phyloP scores from a whole-genome alignment of 2,888 invertebrate species.

The Apodemia zela region DNA sequence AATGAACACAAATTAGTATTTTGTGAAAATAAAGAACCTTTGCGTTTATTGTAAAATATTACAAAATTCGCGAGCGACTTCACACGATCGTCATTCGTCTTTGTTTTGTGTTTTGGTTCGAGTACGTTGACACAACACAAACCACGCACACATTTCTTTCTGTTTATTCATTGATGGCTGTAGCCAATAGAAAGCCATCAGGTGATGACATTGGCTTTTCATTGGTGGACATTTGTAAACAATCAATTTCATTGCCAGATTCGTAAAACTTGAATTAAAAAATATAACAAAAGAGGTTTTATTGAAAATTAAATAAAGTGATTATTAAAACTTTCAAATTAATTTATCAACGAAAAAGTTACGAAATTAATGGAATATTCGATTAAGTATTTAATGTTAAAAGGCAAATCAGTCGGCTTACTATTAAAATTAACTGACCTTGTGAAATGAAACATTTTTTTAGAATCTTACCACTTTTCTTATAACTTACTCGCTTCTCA shows the following conservation, averaged over 20 bases:
- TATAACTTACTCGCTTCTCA: no score
- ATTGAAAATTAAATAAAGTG: no score
- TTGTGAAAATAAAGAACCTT: slow-evolving; percentile 29
- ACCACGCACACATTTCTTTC: slow-evolving; percentile 30
- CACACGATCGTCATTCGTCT: slow-evolving; percentile 34
- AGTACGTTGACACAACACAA: slow-evolving; percentile 32
- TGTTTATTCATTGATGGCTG: slow-evolving; percentile 26
- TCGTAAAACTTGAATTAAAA: neutral
- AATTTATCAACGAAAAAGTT: neutral
- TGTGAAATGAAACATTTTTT: no score
- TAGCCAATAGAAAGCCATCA: slow-evolving; percentile 38
- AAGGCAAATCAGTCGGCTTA: no score
- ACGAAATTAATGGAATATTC: no score
- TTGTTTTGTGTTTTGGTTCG: slow-evolving; percentile 56
- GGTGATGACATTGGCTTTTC: slow-evolving; percentile 27
- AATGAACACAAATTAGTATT: slow-evolving; percentile 2
- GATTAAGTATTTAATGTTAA: no score
- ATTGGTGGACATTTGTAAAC: slow-evolving; percentile 47
- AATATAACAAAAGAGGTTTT: neutral
- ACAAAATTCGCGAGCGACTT: slow-evolving; percentile 32
- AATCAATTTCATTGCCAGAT: slow-evolving; percentile 39
- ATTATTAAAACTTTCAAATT: neutral
- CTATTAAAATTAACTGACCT: no score
- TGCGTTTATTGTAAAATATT: slow-evolving; percentile 31
- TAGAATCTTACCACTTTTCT: no score